phyloP scores from a whole-genome alignment of 2,888 invertebrate species.

The Oscheius onirici region DNA sequence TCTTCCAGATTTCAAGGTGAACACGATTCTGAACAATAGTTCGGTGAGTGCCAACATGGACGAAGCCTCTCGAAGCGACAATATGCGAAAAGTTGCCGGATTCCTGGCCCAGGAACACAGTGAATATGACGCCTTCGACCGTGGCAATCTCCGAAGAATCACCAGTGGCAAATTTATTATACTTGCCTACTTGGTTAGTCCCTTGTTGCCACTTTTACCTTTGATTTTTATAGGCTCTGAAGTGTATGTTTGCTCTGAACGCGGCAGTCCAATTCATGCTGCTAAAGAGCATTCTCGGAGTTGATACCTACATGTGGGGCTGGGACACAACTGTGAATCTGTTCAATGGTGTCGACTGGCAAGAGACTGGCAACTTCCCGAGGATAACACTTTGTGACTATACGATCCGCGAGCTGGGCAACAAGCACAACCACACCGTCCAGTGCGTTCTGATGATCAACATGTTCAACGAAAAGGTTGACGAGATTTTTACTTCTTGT shows the following conservation, averaged over 20 bases:
- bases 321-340: constrained; percentile 65
- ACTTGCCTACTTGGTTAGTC: constrained; percentile 59
- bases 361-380: constrained; percentile 69
- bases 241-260: constrained; percentile 66
- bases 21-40: constrained; percentile 68
- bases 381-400: constrained; percentile 71
- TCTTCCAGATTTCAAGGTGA: constrained; percentile 65
- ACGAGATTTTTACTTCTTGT: too few relatives aligned
- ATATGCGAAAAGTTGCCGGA: constrained; percentile 60
- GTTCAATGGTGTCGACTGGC: constrained; percentile 67
- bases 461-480: constrained; percentile 61
- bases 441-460: constrained; percentile 71
- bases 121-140: background rate
- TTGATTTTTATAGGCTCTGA: constrained; percentile 57
- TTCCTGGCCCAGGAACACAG: constrained; percentile 49
- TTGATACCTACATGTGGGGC: constrained; percentile 68
- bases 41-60: constrained; percentile 66
- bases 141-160: constrained; percentile 22
- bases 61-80: constrained; percentile 58
- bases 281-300: constrained; percentile 67
- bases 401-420: constrained; percentile 68
- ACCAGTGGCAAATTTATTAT: constrained; percentile 39
- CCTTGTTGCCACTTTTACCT: background rate
- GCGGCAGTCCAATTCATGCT: constrained; percentile 67
- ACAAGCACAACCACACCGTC: constrained; percentile 69